Percentiles rank a stretch among this genome's conserved stretches.
Evolutionary conservation across 2,113 vertebrate genomes (phyloP).

Genomic region (Athene noctua): DNA sequence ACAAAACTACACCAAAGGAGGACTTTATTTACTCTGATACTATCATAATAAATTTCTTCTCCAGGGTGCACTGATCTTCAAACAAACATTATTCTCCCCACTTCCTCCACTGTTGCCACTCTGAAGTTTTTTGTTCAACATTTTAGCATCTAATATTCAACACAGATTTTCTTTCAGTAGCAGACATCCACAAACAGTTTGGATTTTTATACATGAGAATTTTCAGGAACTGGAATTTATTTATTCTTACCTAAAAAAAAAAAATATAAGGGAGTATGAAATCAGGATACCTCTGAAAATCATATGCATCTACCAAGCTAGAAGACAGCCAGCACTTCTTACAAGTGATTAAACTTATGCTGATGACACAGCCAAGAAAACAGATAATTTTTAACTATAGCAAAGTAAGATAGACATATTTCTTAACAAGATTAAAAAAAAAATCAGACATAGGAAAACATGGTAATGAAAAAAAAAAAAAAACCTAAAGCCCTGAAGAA

Average conservation of each 20-base stretch:
- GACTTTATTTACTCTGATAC: constrained; percentile 48
- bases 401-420: not conserved
- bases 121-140: not conserved
- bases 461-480: not conserved
- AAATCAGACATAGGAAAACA: not conserved
- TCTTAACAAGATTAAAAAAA: not conserved
- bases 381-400: not conserved
- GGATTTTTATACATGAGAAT: not conserved
- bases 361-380: not conserved
- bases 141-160: not conserved
- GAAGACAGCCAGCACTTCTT: not conserved
- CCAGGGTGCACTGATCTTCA: constrained; percentile 49
- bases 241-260: not conserved
- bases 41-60: constrained; percentile 58
- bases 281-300: not conserved
- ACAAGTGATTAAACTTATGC: not conserved
- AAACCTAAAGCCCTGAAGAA: not conserved
- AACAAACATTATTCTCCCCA: constrained; percentile 36
- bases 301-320: not conserved
- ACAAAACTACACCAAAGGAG: constrained; percentile 19
- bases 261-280: not conserved
- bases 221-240: not conserved
- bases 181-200: not conserved
- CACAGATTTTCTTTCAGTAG: not conserved
- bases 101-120: not conserved